Conservation (phyloP, 2,888 invertebrate species). For the Epistrophe grossulariae region DNA sequence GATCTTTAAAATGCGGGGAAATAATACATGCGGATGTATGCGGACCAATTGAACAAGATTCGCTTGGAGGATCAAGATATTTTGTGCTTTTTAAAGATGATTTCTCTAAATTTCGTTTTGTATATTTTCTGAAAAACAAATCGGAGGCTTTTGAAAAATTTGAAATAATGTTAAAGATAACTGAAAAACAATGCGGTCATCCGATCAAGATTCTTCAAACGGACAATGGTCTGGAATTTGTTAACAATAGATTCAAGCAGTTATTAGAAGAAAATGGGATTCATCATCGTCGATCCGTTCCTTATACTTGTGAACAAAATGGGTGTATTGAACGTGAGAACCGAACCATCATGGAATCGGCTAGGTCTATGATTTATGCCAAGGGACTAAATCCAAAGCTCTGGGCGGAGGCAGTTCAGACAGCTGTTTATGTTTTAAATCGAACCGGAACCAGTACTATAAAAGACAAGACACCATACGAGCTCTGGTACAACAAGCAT, state of each 20-base stretch:
- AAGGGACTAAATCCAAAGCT: constrained; percentile 62
- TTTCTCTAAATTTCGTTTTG: not conserved
- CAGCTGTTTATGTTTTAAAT: constrained; percentile 78
- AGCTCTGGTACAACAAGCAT: constrained; percentile 74
- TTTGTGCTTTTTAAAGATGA: too few relatives aligned
- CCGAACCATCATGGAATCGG: constrained; percentile 79
- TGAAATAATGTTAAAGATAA: too few relatives aligned
- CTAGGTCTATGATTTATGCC: constrained; percentile 73
- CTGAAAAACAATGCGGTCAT: constrained; percentile 14
- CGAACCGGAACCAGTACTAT: constrained; percentile 61
- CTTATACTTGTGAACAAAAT: too few relatives aligned
- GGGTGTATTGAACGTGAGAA: constrained; percentile 73
- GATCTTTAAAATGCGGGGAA: too few relatives aligned
- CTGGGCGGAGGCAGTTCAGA: too few relatives aligned
- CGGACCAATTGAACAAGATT: too few relatives aligned
- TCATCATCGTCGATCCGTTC: not conserved
- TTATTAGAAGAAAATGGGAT: constrained; percentile 40
- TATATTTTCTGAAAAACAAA: too few relatives aligned
- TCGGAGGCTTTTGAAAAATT: too few relatives aligned
- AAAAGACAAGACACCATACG: constrained; percentile 76
- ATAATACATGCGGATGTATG: too few relatives aligned
- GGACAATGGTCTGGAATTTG: constrained; percentile 57
- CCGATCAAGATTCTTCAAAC: constrained; percentile 23
- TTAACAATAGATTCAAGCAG: constrained; percentile 40
- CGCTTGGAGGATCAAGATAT: too few relatives aligned